phyloP scores from a whole-genome alignment of 1,140 invertebrate genomes.

The Ips typographus region DNA sequence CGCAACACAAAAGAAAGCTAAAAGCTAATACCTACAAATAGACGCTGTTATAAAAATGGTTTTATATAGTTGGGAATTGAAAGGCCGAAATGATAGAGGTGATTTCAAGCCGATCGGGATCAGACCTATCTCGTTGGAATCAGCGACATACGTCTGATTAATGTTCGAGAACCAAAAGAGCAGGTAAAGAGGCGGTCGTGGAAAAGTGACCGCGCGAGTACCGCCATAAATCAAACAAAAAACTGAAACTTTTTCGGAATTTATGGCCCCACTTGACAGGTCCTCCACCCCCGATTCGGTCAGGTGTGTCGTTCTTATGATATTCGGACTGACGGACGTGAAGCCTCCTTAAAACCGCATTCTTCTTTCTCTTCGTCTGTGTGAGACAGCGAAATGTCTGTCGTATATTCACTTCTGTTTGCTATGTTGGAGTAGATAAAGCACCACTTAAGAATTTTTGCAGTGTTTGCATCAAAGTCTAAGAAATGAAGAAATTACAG shows the following conservation, averaged over 20 bases:
- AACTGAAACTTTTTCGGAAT: conserved; percentile 42
- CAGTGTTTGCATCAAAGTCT: too few species aligned
- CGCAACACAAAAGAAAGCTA: background rate
- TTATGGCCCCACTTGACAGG: conserved; percentile 40
- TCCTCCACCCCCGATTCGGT: conserved; percentile 42
- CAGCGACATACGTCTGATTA: conserved; percentile 32
- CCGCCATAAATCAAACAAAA: conserved; percentile 44
- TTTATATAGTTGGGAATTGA: background rate
- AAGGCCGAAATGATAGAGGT: background rate
- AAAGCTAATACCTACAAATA: background rate
- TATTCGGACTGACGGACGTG: background rate
- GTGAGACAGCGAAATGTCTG: too few species aligned
- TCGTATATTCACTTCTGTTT: too few species aligned
- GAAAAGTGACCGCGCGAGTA: conserved; percentile 28
- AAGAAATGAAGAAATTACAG: too few species aligned
- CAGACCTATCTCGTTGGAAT: conserved; percentile 20
- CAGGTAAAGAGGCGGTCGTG: conserved; percentile 19
- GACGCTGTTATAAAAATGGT: conserved; percentile 6
- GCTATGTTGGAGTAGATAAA: too few species aligned
- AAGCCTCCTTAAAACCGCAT: background rate
- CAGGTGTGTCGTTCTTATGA: conserved; percentile 33
- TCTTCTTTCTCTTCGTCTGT: background rate
- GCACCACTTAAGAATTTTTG: too few species aligned
- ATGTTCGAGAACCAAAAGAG: conserved; percentile 27
- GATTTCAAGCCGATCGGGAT: background rate